phyloP scores from a whole-genome alignment of 2,888 invertebrate species.

The Salticus scenicus region DNA sequence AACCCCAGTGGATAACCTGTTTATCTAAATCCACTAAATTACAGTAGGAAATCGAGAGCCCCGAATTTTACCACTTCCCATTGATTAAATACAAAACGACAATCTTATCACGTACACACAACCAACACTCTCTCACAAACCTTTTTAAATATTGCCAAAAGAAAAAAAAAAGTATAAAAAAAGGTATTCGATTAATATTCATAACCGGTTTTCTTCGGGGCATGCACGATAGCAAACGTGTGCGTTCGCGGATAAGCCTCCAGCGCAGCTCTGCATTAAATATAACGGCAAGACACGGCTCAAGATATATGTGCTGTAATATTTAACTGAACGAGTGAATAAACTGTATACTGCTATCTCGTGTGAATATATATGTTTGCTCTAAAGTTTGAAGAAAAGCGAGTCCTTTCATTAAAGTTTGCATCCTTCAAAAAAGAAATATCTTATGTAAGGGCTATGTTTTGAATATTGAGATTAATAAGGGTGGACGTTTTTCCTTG shows the following conservation, averaged over 20 bases:
- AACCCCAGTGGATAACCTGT: no score
- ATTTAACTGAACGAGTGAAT: conserved; percentile 12
- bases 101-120: conserved; percentile 1
- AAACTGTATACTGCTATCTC: neutral
- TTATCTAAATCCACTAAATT: neutral
- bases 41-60: neutral
- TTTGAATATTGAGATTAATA: neutral
- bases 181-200: conserved; percentile 6
- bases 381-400: neutral
- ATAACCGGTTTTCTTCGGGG: neutral
- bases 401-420: neutral
- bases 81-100: neutral
- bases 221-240: conserved; percentile 1
- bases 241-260: neutral
- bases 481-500: no score
- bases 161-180: neutral
- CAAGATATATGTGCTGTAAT: conserved; percentile 4
- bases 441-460: neutral
- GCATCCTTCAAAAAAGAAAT: neutral
- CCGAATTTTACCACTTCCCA: neutral
- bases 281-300: conserved; percentile 2
- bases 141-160: neutral
- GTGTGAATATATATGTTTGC: conserved; percentile 7
- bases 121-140: neutral
- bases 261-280: conserved; percentile 1